These are phyloP conservation scores for Polylopha cassiicola DNA, from an alignment of 2,888 invertebrate species.

Conservation along the genomic window DNA sequence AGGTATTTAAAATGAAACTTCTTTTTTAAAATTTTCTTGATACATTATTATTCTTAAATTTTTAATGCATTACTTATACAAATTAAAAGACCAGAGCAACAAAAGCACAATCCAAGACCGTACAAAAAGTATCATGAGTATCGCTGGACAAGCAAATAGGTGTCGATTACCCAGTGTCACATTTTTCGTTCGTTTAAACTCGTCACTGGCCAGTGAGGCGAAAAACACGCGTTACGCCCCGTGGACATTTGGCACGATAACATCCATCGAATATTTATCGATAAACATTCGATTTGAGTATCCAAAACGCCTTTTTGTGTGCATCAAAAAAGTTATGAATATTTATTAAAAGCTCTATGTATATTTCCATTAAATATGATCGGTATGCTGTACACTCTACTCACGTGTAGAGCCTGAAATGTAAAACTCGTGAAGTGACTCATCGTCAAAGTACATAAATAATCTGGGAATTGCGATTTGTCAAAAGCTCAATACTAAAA, in stretches of 20 bases:
- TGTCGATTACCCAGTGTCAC: slow-evolving; percentile 51
- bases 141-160: slow-evolving; percentile 29
- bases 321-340: not conserved
- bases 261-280: slow-evolving; percentile 16
- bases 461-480: no score
- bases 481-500: no score
- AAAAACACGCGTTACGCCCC: slow-evolving; percentile 51
- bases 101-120: slow-evolving; percentile 8
- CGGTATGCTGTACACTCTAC: no score
- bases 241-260: slow-evolving; percentile 37
- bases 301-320: slow-evolving; percentile 2
- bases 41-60: no score
- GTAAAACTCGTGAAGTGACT: no score
- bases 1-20: no score
- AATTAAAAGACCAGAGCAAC: slow-evolving; percentile 6
- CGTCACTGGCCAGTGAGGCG: slow-evolving; percentile 41
- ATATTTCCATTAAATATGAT: no score
- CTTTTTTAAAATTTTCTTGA: no score
- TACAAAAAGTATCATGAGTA: slow-evolving; percentile 13
- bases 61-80: not conserved
- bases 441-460: no score
- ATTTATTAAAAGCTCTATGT: no score
- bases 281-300: slow-evolving; percentile 15
- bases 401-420: no score
- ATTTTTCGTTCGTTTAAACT: slow-evolving; percentile 59